A percentile compares a stretch with the other conserved stretches of the same genome.
phyloP scores from a whole-genome alignment of 1,140 invertebrate species.

The Ephestia elutella region DNA sequence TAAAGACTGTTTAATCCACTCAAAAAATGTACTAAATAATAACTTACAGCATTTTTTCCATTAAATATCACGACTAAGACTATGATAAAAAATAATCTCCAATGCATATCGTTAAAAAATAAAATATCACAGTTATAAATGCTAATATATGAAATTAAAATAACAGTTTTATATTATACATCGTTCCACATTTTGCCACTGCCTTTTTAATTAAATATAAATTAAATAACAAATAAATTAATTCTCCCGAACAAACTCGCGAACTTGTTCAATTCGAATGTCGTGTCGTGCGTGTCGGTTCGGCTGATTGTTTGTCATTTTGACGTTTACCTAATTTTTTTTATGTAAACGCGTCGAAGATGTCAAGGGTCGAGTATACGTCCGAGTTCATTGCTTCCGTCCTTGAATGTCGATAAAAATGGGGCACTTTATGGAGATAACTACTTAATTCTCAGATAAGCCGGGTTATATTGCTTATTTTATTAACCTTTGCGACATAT shows the following conservation, averaged over 20 bases:
- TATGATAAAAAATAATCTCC: conserved; percentile 24
- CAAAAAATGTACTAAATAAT: neutral
- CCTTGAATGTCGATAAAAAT: conserved; percentile 9
- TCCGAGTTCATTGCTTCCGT: conserved; percentile 7
- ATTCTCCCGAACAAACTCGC: neutral
- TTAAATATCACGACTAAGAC: conserved; percentile 23
- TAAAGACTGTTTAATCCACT: neutral
- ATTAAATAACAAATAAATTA: neutral
- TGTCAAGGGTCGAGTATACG: conserved; percentile 20
- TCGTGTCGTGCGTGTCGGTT: too few species aligned
- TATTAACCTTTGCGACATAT: neutral
- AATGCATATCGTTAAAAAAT: conserved; percentile 24
- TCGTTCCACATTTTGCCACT: conserved; percentile 8
- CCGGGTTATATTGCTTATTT: neutral
- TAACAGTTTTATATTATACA: neutral
- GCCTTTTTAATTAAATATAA: neutral
- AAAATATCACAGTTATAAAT: conserved; percentile 25
- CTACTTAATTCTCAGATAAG: neutral
- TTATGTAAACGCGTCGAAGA: conserved; percentile 5
- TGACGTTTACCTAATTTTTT: conserved; percentile 31
- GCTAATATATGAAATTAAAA: neutral
- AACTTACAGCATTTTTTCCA: conserved; percentile 37
- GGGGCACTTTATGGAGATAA: conserved; percentile 4
- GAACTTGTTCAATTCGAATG: neutral
- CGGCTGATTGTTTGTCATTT: conserved; percentile 22